Percentiles rank a stretch among this genome's conserved stretches.
phyloP scores from a whole-genome alignment of 2,797 vertebrate genomes.

The Pelobates cultripes region DNA sequence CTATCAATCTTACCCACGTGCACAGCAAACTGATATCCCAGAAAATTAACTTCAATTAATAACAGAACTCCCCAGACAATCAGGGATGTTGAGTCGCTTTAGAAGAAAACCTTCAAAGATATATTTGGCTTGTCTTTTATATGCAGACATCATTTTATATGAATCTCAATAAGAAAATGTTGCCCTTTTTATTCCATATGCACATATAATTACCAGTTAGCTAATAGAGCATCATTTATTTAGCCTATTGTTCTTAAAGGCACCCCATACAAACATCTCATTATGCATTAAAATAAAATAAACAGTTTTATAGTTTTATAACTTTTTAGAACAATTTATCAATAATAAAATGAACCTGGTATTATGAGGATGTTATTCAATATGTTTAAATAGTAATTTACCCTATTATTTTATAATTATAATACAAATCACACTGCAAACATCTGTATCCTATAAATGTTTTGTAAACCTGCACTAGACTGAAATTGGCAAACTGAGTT shows the following conservation, averaged over 20 bases:
- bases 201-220: conserved; percentile 43
- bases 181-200: conserved; percentile 72
- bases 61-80: conserved; percentile 92
- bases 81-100: conserved; percentile 85
- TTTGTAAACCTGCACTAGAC: too few relatives aligned
- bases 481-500: too few relatives aligned
- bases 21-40: conserved; percentile 98
- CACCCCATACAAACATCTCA: neutral
- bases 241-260: conserved; percentile 12
- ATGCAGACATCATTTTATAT: conserved; percentile 78
- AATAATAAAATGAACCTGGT: too few relatives aligned
- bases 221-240: conserved; percentile 21
- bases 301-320: too few relatives aligned
- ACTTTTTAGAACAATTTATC: too few relatives aligned
- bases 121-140: conserved; percentile 89
- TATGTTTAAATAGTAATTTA: too few relatives aligned
- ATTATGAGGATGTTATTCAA: too few relatives aligned
- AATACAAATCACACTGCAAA: too few relatives aligned
- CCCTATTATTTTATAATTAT: too few relatives aligned
- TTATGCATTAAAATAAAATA: too few relatives aligned
- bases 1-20: conserved; percentile 99
- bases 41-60: conserved; percentile 99
- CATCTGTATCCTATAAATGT: too few relatives aligned
- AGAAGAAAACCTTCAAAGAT: conserved; percentile 99
- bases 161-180: conserved; percentile 58